These are phyloP conservation scores for Paratilapia polleni DNA, from an alignment of 2,113 vertebrate species.

Conservation along the genomic window DNA sequence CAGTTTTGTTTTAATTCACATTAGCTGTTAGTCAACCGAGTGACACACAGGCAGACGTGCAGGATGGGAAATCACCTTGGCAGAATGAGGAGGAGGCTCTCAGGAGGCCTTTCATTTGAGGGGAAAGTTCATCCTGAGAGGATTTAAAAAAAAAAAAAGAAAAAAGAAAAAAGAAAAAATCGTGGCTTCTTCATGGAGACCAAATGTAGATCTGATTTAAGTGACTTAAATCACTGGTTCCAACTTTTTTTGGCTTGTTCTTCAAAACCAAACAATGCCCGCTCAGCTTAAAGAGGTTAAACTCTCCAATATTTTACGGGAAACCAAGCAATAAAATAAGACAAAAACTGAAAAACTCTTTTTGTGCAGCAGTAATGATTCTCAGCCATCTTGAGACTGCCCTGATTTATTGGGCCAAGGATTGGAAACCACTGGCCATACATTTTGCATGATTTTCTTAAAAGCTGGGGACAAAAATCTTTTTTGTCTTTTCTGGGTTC, in stretches of 20 bases:
- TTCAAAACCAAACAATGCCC: background rate
- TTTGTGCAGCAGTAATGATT: background rate
- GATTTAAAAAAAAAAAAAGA: background rate
- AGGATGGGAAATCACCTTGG: constrained; percentile 64
- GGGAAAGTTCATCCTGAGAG: constrained; percentile 21
- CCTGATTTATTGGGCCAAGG: background rate
- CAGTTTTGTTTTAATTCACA: constrained; percentile 59
- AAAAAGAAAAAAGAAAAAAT: background rate
- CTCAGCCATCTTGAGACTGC: background rate
- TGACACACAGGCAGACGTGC: constrained; percentile 35
- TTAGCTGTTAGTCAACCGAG: constrained; percentile 47
- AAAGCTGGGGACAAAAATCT: background rate
- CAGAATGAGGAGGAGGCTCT: background rate
- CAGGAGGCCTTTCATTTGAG: constrained; percentile 21
- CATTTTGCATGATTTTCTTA: constrained; percentile 9
- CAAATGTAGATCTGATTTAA: background rate
- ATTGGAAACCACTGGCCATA: background rate
- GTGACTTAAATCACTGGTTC: background rate
- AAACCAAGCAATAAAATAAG: background rate
- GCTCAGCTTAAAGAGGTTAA: background rate
- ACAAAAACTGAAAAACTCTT: constrained; percentile 1
- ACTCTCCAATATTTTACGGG: background rate
- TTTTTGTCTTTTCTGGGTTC: background rate
- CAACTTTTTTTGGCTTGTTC: background rate
- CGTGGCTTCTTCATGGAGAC: background rate